These are phyloP conservation scores for Pygoscelis antarcticus DNA, from an alignment of 2,113 vertebrate genomes.

Conservation along the genomic window DNA sequence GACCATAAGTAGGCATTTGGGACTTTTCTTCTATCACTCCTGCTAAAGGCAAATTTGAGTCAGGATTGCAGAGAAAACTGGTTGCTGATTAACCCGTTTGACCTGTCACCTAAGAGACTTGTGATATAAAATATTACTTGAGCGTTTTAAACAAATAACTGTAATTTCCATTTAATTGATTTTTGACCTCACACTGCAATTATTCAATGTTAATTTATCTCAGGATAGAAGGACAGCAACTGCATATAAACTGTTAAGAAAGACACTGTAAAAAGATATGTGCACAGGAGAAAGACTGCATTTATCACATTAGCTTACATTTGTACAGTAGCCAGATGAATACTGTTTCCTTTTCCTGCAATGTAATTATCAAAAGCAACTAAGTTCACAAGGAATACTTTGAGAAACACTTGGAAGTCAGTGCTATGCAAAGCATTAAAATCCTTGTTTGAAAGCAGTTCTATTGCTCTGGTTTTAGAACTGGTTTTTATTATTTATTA, in stretches of 20 bases:
- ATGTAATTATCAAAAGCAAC: constrained; percentile 2
- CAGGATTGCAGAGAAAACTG: background rate
- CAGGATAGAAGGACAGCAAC: background rate
- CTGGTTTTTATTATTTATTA: background rate
- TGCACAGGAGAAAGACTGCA: background rate
- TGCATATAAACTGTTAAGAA: background rate
- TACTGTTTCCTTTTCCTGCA: background rate
- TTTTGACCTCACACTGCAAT: constrained; percentile 48
- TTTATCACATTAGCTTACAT: constrained; percentile 19
- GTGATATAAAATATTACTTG: constrained; percentile 38
- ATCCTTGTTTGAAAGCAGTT: background rate
- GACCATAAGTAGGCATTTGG: background rate
- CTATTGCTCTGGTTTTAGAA: background rate
- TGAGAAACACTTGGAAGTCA: background rate
- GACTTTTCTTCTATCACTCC: background rate
- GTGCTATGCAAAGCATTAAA: background rate
- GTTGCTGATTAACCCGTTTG: constrained; percentile 26
- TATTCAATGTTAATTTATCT: constrained; percentile 43
- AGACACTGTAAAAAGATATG: background rate
- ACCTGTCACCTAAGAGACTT: constrained; percentile 11
- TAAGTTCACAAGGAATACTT: background rate
- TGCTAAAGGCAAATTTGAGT: background rate
- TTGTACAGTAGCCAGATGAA: background rate
- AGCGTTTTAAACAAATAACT: constrained; percentile 64
- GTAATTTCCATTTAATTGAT: constrained; percentile 59